Evolutionary conservation across 2,888 invertebrate species (phyloP), one percentile per base, ranked within the genome.

Genomic region (Isotomurus palustris): DNA sequence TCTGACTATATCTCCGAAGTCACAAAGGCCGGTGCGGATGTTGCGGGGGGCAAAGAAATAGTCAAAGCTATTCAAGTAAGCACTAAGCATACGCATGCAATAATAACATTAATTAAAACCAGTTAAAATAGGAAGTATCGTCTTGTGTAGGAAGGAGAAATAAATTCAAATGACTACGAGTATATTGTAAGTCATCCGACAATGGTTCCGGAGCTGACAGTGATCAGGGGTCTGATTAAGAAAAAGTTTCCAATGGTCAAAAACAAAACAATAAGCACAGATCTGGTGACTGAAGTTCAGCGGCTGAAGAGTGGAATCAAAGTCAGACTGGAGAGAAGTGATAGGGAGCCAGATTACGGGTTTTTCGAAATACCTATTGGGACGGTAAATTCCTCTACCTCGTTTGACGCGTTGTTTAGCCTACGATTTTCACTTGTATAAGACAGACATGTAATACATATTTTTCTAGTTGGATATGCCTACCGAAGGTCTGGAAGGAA

Each of bases 161-260:
- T 75, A 10, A 60, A 68, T 27, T 36, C 71, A 2, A 69, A 72
- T 12, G 88, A 91, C 66, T 91, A 84, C 73, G 83, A 88, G 70
- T 84, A 80, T 72, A 73, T 88, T 6, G 77, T 92, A 14, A 87
- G 88, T 0, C 88, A 91, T 77, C 85, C 88, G 0, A 84, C 86
- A 72, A 86, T 91, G 61, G 74, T 90, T 48, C 82, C 87, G 0
- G 91, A 91, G 51, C 73, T 92, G 35, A 82, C 87, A 1, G 79
- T 82, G 0, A 78, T 92, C 56, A 80, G 89, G 62, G 91, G 91
- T 2, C 73, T 91, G 43, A 78, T 92, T 80, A 89, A 86, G 72
- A 82, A 78, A 61, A 83, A 82, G 70, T 90, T 89, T 75, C 92
- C 92, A 5, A 51, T 44, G 0, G 41, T 68, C 2, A 67, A 62